Evolutionary conservation across 2,797 vertebrate species (phyloP), one percentile per base, ranked within the genome.

Genomic region (Falco rusticolus): DNA sequence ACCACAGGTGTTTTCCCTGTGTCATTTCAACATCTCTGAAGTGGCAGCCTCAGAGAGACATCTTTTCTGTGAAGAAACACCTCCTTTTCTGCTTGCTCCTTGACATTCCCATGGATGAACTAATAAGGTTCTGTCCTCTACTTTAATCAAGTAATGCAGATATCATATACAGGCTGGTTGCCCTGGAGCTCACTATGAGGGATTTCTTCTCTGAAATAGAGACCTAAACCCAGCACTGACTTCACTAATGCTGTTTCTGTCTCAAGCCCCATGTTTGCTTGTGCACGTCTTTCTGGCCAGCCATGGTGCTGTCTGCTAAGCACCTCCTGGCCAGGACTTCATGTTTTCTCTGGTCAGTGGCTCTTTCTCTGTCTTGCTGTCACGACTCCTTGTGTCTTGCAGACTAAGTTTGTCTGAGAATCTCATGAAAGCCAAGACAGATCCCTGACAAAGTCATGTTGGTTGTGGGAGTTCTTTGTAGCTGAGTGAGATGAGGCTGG

Each of bases 341-440:
- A 20, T 0, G 0, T 79, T 79, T 84, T 61, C 28, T 64, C 13
- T 78, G n/a, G 16, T 76, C 45, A 17, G 5, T 66, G 41, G 10
- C 54, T 89, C 28, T 68, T 75, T 54, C 2, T 1, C 57, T 53
- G 33, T 56, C 60, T 51, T 31, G 5, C 41, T 90, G 13, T 64
- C 20, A 54, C 69, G 57, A 34, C 11, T 54, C 60, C 51, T 34
- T 29, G 16, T 39, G 31, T 69, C 75, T 69, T 75, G 29, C 50
- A 50, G 72, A 29, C 17, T 7, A 54, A 54, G 8, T 53, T 80
- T 85, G 47, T 66, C 45, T 57, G 57, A 87, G 75, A 51, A 13
- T 41, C 37, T 75, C 21, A 11, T 0, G 2, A 81, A 90, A 84
- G 50, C 26, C 0, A 0, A 80, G 48, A 69, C 48, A 48, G 63